Base-by-base conservation (phyloP, 2,113 vertebrate genomes). In the Pygoscelis adeliae region DNA sequence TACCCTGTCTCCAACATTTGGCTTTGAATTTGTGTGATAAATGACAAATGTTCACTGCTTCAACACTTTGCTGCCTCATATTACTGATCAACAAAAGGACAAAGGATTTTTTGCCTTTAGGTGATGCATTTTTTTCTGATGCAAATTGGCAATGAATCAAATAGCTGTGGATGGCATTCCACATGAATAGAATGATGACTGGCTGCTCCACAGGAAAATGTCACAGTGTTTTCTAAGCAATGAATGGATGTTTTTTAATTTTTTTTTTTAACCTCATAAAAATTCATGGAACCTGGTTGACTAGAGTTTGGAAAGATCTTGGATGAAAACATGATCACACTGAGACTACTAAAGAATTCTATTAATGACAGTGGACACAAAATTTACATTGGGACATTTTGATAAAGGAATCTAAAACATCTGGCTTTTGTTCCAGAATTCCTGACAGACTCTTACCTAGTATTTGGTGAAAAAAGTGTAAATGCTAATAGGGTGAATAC, bases 401-500 rank as follows among this genome's bases (percentile, higher is more conserved):
- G 29, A 50, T 36, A 93, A 72, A 72, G 13, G 17, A 65, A 34
- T 65, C 9, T 53, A 38, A 58, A 86, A 46, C 21, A 34, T 26
- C 9, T 86, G 4, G 9, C 1, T 69, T 83, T 73, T n/a, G 3
- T 38, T 81, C 10, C 30, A 77, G 22, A 61, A 77, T 63, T 89
- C 55, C 40, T 63, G n/a, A 59, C 3, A 3, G 13, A 65, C 8
- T 61, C 8, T 47, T 81, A n/a, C 6, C 3, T 67, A 53, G 20
- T 13, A 38, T 58, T 61, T 87, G 26, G 3, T 47, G 21, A 74
- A 84, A 71, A 62, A 69, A 44, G 0, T 40, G 5, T 21, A 47
- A 4, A 38, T 34, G 6, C 2, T 55, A 40, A 22, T 10, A 78
- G 3, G 25, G 6, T 0, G 10, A 72, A 69, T 56, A 62, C 1